phyloP scores from a whole-genome alignment of 2,888 invertebrate species.

The Ormyrus pomaceus region DNA sequence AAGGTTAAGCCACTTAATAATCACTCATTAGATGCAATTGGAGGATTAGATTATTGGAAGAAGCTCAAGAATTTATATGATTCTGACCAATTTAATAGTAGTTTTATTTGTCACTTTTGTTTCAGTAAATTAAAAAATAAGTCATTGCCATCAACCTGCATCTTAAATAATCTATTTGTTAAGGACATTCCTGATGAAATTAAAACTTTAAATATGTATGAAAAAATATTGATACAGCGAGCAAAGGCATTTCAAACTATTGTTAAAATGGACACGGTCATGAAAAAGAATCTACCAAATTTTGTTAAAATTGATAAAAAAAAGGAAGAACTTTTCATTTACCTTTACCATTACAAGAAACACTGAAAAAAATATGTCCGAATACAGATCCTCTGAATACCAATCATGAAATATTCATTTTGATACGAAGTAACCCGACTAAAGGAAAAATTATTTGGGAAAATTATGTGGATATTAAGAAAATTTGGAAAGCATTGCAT shows the following conservation, averaged over 20 bases:
- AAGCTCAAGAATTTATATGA: neutral
- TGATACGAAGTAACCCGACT: slow-evolving; percentile 65
- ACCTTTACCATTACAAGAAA: slow-evolving; percentile 67
- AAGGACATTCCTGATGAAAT: slow-evolving; percentile 56
- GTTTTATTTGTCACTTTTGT: slow-evolving; percentile 14
- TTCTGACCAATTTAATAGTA: neutral
- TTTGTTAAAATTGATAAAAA: slow-evolving; percentile 57
- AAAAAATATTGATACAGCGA: slow-evolving; percentile 49
- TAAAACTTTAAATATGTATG: slow-evolving; percentile 57
- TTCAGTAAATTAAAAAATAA: slow-evolving; percentile 10
- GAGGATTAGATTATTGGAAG: slow-evolving; percentile 5
- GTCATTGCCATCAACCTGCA: neutral
- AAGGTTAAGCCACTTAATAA: neutral
- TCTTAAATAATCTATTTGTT: slow-evolving; percentile 16
- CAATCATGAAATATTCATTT: slow-evolving; percentile 65
- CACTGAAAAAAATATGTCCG: slow-evolving; percentile 66
- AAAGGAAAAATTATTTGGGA: slow-evolving; percentile 56
- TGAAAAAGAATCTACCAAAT: slow-evolving; percentile 63
- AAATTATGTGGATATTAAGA: slow-evolving; percentile 62
- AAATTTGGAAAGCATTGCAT: slow-evolving; percentile 63
- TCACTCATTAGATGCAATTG: slow-evolving; percentile 5
- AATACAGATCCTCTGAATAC: slow-evolving; percentile 62
- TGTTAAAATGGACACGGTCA: slow-evolving; percentile 63
- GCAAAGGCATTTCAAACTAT: slow-evolving; percentile 70
- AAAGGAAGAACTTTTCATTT: slow-evolving; percentile 65